Evolutionary conservation across 2,888 invertebrate species (phyloP), one percentile per base, ranked within the genome.

Genomic region (Pristionchus japonicus): DNA sequence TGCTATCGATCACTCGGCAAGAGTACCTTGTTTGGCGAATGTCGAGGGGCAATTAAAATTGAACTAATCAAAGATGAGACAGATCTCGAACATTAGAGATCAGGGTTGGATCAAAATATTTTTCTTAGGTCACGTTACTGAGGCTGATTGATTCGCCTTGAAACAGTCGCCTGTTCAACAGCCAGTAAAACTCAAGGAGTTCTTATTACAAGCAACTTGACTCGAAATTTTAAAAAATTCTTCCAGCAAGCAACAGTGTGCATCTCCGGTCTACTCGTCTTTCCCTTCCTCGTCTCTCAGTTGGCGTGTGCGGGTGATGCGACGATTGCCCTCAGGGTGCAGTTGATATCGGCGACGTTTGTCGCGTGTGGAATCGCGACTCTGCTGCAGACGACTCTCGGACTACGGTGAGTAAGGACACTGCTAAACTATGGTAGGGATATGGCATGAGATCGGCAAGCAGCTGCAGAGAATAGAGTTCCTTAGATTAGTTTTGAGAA

Each of bases 341-440:
- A 92, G 74, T 83, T 93, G 23, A 93, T 93, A n/a, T 91, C 93
- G 13, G 92, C 92, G 3, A 93, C 93, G 7, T 93, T 93, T 67
- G 91, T 93, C 3, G 91, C 92, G 3, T 91, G 92, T 49, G 93
- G 93, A n/a, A 61, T 93, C 1, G 91, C 93, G 13, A 93, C 93
- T 3, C 89, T 93, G 34, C 87, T 93, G 11, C 93, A 93, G 89
- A 93, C 92, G 6, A 93, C 93, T 11, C 90, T 93, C 27, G 93
- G 93, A 40, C 87, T 92, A 37, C 83, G 92, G 92, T 92, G 88
- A n/a, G n/a, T n/a, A n/a, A n/a, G n/a, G n/a, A n/a, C n/a, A n/a
- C n/a, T n/a, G n/a, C n/a, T n/a, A n/a, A n/a, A n/a, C n/a, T n/a
- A n/a, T n/a, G n/a, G n/a, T n/a, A n/a, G n/a, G n/a, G n/a, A n/a